Percentiles rank a stretch among this genome's conserved stretches.
phyloP scores from a whole-genome alignment of 2,113 vertebrate genomes.

The Poicephalus gulielmi region DNA sequence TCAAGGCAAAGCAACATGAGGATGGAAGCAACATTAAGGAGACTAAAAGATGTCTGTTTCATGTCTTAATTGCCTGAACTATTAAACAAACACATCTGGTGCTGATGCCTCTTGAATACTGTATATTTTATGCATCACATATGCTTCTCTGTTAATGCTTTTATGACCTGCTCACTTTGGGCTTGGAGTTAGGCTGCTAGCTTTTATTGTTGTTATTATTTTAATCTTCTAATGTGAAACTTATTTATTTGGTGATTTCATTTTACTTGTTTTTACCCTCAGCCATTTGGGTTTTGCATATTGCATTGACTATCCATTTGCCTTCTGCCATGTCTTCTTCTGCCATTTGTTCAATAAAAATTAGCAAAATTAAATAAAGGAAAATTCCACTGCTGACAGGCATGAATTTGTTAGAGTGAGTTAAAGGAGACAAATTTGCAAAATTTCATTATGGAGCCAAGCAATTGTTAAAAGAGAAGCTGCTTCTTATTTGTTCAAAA shows the following conservation, averaged over 20 bases:
- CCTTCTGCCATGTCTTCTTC: fast-evolving
- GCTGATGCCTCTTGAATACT: constrained; percentile 25
- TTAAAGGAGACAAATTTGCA: constrained; percentile 28
- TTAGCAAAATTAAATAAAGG: constrained; percentile 51
- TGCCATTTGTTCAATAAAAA: not conserved
- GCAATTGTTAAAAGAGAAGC: constrained; percentile 38
- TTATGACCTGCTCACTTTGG: not conserved
- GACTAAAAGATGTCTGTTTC: constrained; percentile 9
- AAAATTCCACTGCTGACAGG: not conserved
- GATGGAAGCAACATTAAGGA: not conserved
- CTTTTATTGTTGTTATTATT: not conserved
- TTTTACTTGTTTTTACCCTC: not conserved
- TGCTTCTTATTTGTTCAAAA: constrained; percentile 39
- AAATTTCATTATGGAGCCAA: constrained; percentile 33
- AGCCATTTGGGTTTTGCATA: not conserved
- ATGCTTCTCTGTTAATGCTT: not conserved
- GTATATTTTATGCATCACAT: not conserved
- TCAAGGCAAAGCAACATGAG: not conserved
- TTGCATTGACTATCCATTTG: not conserved
- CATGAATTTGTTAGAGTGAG: constrained; percentile 30
- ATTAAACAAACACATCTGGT: constrained; percentile 59
- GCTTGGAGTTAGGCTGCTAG: not conserved
- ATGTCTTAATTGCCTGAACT: constrained; percentile 43
- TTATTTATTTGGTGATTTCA: not conserved
- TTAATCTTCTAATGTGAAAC: not conserved